Conservation (phyloP, 2,797 vertebrate species). For the Dendrocincla fuliginosa region DNA sequence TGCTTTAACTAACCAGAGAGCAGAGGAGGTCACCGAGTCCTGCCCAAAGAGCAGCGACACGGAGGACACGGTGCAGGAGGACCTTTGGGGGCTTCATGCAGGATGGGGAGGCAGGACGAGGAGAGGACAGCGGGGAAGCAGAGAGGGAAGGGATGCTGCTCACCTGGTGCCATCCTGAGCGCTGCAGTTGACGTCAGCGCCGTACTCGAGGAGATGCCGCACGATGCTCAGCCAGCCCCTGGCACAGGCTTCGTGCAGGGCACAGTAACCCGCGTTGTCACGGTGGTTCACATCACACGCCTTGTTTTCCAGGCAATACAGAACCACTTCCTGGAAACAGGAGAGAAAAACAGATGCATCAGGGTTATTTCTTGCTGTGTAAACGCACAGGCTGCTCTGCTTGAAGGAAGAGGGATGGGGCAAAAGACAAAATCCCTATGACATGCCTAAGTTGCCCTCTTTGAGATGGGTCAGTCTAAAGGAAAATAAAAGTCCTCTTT, state of each 20-base stretch:
- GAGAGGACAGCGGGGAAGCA: background rate
- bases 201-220: constrained; percentile 94
- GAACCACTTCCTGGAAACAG: constrained; percentile 83
- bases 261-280: constrained; percentile 97
- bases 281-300: constrained; percentile 97
- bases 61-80: background rate
- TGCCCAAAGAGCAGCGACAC: background rate
- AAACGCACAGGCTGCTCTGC: background rate
- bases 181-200: constrained; percentile 97
- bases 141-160: background rate
- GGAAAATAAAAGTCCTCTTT: background rate
- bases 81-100: background rate
- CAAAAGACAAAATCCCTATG: background rate
- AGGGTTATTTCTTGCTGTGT: background rate
- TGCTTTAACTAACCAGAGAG: background rate
- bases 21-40: background rate
- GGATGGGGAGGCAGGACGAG: accelerated
- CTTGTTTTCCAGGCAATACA: constrained; percentile 96
- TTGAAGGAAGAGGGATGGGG: accelerated
- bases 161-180: constrained; percentile 95
- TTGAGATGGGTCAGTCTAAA: background rate
- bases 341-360: background rate
- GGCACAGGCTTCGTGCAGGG: constrained; percentile 96
- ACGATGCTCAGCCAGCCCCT: constrained; percentile 96
- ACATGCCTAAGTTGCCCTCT: background rate